Percentiles rank a stretch among this genome's conserved stretches.
Evolutionary conservation across 2,888 invertebrate genomes (phyloP).

Genomic region (Eupithecia subfuscata): DNA sequence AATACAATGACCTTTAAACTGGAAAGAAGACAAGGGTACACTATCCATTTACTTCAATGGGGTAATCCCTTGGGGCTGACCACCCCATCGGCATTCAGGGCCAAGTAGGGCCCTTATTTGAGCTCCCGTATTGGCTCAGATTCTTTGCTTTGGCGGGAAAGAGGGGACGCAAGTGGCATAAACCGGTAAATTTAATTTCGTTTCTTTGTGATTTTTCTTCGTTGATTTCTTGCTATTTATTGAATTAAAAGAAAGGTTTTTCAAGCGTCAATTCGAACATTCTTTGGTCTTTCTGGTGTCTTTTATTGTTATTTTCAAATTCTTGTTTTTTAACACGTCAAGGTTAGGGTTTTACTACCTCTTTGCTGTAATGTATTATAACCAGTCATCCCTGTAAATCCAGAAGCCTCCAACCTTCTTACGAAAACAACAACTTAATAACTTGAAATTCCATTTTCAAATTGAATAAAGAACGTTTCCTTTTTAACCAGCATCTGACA

Average conservation of each 20-base stretch:
- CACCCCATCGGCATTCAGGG: conserved; percentile 38
- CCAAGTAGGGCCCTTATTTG: conserved; percentile 64
- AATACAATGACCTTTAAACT: conserved; percentile 40
- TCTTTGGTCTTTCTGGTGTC: not conserved
- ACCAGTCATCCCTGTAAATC: too few species aligned
- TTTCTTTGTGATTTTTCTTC: conserved; percentile 28
- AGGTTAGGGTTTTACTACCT: too few species aligned
- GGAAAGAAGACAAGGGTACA: conserved; percentile 38
- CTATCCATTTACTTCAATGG: conserved; percentile 47
- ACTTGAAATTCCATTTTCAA: not conserved
- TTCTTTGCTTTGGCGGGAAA: conserved; percentile 52
- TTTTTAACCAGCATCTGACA: conserved; percentile 4
- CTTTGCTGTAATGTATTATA: too few species aligned
- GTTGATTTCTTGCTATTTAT: conserved; percentile 20
- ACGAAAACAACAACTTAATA: not conserved
- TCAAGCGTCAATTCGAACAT: not conserved
- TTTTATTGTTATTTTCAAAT: not conserved
- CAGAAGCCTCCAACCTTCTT: not conserved
- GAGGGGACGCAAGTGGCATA: conserved; percentile 28
- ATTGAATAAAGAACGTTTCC: not conserved
- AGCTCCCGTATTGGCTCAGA: conserved; percentile 67
- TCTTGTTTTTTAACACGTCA: not conserved
- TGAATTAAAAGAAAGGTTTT: not conserved
- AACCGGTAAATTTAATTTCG: conserved; percentile 34
- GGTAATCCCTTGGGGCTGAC: conserved; percentile 46